Evolutionary conservation across 2,797 vertebrate species (phyloP).

Genomic region (Allobates femoralis): DNA sequence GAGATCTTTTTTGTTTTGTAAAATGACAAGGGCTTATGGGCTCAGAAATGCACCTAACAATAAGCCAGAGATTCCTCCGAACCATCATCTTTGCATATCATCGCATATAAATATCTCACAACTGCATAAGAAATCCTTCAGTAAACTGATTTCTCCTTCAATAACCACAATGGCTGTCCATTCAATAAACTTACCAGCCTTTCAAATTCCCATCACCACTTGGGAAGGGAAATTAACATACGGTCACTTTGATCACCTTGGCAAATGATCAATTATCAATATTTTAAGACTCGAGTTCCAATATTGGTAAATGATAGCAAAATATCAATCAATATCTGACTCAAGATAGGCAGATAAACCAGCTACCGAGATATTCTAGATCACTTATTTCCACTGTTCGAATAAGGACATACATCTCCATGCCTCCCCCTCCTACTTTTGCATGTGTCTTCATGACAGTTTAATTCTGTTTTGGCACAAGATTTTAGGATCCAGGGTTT

Average conservation of each 20-base stretch:
- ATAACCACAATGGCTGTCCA: constrained; percentile 33
- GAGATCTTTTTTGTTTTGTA: neutral
- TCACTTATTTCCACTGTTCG: neutral
- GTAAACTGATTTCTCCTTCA: constrained; percentile 18
- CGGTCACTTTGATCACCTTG: constrained; percentile 5
- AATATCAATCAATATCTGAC: constrained; percentile 3
- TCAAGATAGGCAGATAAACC: constrained; percentile 13
- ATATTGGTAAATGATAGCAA: constrained; percentile 28
- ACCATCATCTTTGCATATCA: constrained; percentile 55
- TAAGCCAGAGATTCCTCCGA: constrained; percentile 23
- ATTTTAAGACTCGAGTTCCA: neutral
- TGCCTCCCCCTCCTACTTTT: constrained; percentile 3
- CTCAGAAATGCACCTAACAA: constrained; percentile 43
- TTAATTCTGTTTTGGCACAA: constrained; percentile 55
- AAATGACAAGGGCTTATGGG: constrained; percentile 21
- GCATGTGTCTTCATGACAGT: constrained; percentile 36
- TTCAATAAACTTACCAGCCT: neutral
- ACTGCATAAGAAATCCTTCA: constrained; percentile 26
- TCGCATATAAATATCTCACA: constrained; percentile 37
- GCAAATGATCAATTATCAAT: constrained; percentile 30
- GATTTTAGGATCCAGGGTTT: constrained; percentile 40
- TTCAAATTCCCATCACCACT: neutral
- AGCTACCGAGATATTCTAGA: constrained; percentile 33
- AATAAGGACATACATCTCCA: neutral
- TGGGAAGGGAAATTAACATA: constrained; percentile 10